Percentiles rank a stretch among this genome's conserved stretches.
Conservation (phyloP, 1,140 invertebrate species). For the Hormaphis cornu region DNA sequence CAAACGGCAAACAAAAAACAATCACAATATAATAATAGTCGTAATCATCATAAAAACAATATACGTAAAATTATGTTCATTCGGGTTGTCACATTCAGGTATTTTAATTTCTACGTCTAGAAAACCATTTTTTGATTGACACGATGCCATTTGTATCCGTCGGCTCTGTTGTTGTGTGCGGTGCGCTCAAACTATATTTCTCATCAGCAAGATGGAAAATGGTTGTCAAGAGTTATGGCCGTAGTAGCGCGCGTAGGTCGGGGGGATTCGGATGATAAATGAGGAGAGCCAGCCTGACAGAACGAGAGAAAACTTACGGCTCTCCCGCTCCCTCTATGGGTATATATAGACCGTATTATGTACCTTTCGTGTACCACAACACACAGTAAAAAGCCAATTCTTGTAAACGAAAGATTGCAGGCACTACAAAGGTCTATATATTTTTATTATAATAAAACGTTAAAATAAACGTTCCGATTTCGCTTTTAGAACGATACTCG, state of each 20-base stretch:
- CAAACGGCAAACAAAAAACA: too few relatives aligned
- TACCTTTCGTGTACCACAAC: too few relatives aligned
- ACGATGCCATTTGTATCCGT: slow-evolving; percentile 5
- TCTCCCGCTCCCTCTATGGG: neutral
- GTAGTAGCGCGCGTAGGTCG: neutral
- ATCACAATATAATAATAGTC: neutral
- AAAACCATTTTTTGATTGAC: slow-evolving; percentile 1
- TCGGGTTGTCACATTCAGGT: neutral
- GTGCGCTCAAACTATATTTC: neutral
- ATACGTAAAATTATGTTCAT: neutral
- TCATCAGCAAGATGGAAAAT: slow-evolving; percentile 13
- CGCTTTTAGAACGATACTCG: too few relatives aligned
- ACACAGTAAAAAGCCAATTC: too few relatives aligned
- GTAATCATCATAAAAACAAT: neutral
- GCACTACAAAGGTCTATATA: too few relatives aligned
- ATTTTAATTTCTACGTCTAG: slow-evolving; percentile 1
- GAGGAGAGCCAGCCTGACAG: neutral
- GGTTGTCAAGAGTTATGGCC: neutral
- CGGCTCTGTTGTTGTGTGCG: neutral
- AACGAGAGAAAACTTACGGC: slow-evolving; percentile 11
- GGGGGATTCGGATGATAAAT: neutral
- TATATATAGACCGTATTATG: too few relatives aligned
- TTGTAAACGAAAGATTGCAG: too few relatives aligned
- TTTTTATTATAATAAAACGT: too few relatives aligned
- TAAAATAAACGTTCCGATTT: too few relatives aligned